Evolutionary conservation across 2,113 vertebrate species (phyloP), one percentile per base, ranked within the genome.

Genomic region (Sceloporus tristichus): DNA sequence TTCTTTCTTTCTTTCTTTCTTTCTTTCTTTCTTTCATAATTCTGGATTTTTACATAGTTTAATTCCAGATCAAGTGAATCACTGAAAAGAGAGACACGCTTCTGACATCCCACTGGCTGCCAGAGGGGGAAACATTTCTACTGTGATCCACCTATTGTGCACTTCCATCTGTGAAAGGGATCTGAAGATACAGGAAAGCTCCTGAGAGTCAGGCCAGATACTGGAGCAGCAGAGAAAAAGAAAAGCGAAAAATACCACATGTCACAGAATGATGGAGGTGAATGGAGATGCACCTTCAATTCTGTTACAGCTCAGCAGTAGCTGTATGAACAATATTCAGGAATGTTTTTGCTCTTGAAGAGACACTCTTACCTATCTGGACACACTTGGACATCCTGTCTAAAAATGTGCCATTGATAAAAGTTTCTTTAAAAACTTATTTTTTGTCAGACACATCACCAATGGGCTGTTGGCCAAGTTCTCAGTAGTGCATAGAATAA

Each of bases 91-190:
- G 2, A 85, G 84, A 10, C 23, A 62, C 56, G 23, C 2, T 29
- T 29, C 62, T 48, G 5, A 11, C 73, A n/a, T 56, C 40, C 9
- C 42, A 40, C 59, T 54, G 19, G 29, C 27, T 77, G 38, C 73
- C 5, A 18, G 25, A n/a, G 14, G 23, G 25, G 23, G 11, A 9
- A 9, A 38, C 19, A 11, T 56, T 27, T 75, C 83, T 27, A 38
- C 23, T 76, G 23, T 85, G 84, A 85, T 85, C 25, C 54, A 76
- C 56, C 34, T 76, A 34, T 81, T 29, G 59, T 80, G n/a, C 56
- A 29, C 56, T 62, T 38, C 27, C 59, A 81, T 65, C 73, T 62
- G 56, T 62, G 56, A 23, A 14, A 23, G 54, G 73, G 38, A 62
- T 85, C 74, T 85, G n/a, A 77, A 65, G 14, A 34, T 59, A 74